Conservation (phyloP, 1,140 invertebrate genomes). For the Steinernema feltiae region DNA sequence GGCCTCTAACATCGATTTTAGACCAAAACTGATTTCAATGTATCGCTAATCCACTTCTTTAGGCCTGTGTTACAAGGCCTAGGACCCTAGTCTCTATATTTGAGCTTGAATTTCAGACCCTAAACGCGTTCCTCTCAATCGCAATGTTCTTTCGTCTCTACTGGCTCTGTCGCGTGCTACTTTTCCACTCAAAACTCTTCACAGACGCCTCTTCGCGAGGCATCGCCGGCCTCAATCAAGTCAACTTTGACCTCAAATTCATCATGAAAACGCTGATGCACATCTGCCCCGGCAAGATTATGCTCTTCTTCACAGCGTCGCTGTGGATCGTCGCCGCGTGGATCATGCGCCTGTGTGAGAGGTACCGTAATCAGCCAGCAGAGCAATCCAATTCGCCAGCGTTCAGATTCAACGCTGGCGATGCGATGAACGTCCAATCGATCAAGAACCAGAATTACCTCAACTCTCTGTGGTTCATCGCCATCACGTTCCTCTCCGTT, state of each 20-base stretch:
- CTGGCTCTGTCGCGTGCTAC: constrained; percentile 96
- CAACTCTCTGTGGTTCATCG: constrained; percentile 56
- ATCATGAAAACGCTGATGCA: constrained; percentile 99
- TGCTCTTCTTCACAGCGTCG: constrained; percentile 71
- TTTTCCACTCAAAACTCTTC: constrained; percentile 96
- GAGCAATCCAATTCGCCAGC: no score
- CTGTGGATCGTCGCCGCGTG: constrained; percentile 98
- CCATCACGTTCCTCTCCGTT: constrained; percentile 54
- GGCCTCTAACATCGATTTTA: no score
- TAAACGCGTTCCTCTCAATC: constrained; percentile 56
- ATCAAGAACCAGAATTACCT: constrained; percentile 52
- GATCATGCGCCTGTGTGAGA: constrained; percentile 95
- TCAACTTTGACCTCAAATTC: constrained; percentile 98
- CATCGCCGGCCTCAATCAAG: constrained; percentile 91
- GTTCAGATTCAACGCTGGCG: no score
- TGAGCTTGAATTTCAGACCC: constrained; percentile 77
- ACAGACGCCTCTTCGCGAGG: constrained; percentile 81
- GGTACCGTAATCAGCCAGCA: no score
- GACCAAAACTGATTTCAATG: no score
- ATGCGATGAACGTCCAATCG: neutral
- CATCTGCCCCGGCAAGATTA: constrained; percentile 94
- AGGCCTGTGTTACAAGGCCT: no score
- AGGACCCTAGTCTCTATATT: no score
- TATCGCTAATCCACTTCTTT: no score
- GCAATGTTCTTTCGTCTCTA: constrained; percentile 71